Evolutionary conservation across 2,113 vertebrate genomes (phyloP), one percentile per base, ranked within the genome.

Genomic region (Dipodomys merriami): DNA sequence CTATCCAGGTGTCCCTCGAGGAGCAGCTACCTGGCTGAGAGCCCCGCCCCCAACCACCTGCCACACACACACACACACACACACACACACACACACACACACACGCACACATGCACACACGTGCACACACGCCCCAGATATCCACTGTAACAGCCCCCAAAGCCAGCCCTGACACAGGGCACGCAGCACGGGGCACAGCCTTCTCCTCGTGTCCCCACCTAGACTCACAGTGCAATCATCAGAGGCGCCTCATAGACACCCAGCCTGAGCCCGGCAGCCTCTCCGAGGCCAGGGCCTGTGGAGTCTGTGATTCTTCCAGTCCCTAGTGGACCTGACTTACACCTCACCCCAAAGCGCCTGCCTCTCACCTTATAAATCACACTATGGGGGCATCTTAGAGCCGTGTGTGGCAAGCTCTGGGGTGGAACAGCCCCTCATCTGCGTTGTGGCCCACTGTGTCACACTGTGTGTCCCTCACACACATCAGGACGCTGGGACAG

Each of bases 161-260:
- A 5, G 30, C 39, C 20, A 13, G 49, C 18, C 27, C 49, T 7
- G 25, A 33, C 35, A 60, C 2, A 2, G 7, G 19, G 27, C 30
- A 7, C 60, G 4, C 53, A 39, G 18, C 1, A 27, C 18, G 9
- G 44, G 7, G 3, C 12, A 1, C 39, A 7, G 53, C 53, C 80
- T 35, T 16, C 15, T 7, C 33, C 30, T 81, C 0, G 60, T 0
- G 15, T n/a, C 68, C 67, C 49, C 27, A 46, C 46, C 77, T 29
- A 0, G 0, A 8, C 6, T 23, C 1, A 10, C 18, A 15, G 29
- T 6, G 1, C 33, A 15, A 57, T 4, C 60, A 20, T 2, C 69
- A 0, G 30, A 81, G 44, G 22, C 0, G 0, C 85, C 78, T 65
- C 25, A 67, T 13, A 25, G 27, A 60, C 68, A 1, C 49, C 39